phyloP scores from a whole-genome alignment of 2,888 invertebrate genomes.

The Cantharis rufa region DNA sequence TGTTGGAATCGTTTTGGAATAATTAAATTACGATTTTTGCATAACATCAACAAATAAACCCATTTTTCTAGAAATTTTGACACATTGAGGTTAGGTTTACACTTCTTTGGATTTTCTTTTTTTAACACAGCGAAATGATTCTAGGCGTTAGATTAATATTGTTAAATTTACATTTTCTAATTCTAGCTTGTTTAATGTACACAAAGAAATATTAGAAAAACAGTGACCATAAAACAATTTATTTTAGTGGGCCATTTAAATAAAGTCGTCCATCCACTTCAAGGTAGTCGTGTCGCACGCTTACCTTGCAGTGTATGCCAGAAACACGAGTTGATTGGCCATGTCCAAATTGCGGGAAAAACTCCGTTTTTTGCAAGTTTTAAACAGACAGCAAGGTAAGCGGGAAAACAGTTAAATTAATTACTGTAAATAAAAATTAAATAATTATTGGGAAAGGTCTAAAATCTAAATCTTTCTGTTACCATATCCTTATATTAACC shows the following conservation, averaged over 20 bases:
- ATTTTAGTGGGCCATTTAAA: background rate
- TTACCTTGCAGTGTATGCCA: too few species aligned
- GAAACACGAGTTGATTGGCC: too few species aligned
- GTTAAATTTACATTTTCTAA: background rate
- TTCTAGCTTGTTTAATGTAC: background rate
- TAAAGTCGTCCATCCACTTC: background rate
- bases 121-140: background rate
- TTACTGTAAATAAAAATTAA: too few species aligned
- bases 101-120: background rate
- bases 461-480: too few species aligned
- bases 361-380: too few species aligned
- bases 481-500: too few species aligned
- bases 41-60: background rate
- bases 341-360: too few species aligned
- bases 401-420: too few species aligned
- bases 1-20: conserved; percentile 20
- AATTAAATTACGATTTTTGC: background rate
- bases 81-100: background rate
- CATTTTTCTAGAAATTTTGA: background rate
- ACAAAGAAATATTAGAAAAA: background rate
- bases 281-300: too few species aligned
- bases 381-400: too few species aligned
- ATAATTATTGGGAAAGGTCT: too few species aligned
- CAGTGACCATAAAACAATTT: background rate
- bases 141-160: background rate